Percentiles rank a stretch among this genome's conserved stretches.
These are phyloP conservation scores for Semotilus atromaculatus DNA, from an alignment of 2,797 vertebrate genomes.

Conservation along the genomic window DNA sequence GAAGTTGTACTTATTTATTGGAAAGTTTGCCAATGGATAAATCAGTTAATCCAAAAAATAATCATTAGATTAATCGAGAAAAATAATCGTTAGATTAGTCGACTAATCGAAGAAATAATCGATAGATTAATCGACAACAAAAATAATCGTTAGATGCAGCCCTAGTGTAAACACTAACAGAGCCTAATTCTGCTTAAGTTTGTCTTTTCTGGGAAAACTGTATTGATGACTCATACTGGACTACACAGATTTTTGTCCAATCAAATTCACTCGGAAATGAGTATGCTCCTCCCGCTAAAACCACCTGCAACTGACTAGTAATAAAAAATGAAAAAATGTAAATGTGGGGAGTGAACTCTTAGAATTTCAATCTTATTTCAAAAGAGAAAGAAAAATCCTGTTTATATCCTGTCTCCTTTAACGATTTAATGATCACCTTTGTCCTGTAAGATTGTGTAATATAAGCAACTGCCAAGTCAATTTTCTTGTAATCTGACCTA, in stretches of 20 bases:
- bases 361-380: not conserved
- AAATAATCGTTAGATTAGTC: too few species aligned
- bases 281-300: not conserved
- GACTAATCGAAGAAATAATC: too few species aligned
- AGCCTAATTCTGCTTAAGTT: not conserved
- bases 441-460: not conserved
- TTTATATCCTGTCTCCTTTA: not conserved
- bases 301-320: not conserved
- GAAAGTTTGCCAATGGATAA: too few species aligned
- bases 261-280: not conserved
- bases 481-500: constrained; percentile 15
- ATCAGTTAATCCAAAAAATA: too few species aligned
- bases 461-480: constrained; percentile 4
- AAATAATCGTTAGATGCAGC: too few species aligned
- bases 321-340: not conserved
- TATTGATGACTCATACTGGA: not conserved
- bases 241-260: not conserved
- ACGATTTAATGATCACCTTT: constrained; percentile 22
- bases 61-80: too few species aligned
- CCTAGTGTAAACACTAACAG: not conserved
- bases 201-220: not conserved
- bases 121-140: too few species aligned
- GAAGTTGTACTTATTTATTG: too few species aligned
- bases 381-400: not conserved
- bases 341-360: not conserved